Base-by-base conservation (phyloP, 2,113 vertebrate species). In the Synodontis membranacea region DNA sequence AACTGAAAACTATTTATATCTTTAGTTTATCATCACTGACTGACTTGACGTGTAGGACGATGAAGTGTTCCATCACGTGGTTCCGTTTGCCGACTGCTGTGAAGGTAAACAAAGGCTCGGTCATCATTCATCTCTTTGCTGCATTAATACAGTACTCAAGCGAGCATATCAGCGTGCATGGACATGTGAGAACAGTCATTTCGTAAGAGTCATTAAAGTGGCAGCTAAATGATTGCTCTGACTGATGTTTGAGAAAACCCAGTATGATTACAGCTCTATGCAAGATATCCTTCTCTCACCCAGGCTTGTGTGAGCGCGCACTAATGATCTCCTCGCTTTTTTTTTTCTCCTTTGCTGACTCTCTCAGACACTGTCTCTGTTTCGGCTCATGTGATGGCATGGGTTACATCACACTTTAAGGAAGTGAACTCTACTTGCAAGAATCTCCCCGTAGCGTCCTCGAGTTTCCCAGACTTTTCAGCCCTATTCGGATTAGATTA, bases 361-460 rank as follows among this genome's bases (percentile, higher is more conserved):
- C 25, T 66, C 21, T 39, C 14, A 21, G 28, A 60, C 39, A 34
- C 48, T 44, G 48, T 25, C 54, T 64, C 74, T 28, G 9, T 64
- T 14, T 86, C 4, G 5, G 83, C 83, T 86, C 84, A 74, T 83
- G 80, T 88, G 84, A 88, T 86, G n/a, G 68, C 54, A 31, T 10
- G 60, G 23, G 46, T 86, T 72, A 83, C 84, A 80, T 88, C 79
- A 44, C 56, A 58, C 58, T 88, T 64, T 58, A 62, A 44, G 64
- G 34, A 44, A 44, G 83, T 31, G n/a, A 62, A 75, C 50, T 58
- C 4, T 74, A 23, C n/a, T 46, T 14, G 46, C 70, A 74, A 4
- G 70, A 50, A 19, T 31, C 31, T 19, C n/a, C 31, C 25, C 12
- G 31, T 19, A 50, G 74, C 28, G 12, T 75, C 23, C 37, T 44